phyloP scores from a whole-genome alignment of 1,140 invertebrate species.

The Saxidomus purpurata region DNA sequence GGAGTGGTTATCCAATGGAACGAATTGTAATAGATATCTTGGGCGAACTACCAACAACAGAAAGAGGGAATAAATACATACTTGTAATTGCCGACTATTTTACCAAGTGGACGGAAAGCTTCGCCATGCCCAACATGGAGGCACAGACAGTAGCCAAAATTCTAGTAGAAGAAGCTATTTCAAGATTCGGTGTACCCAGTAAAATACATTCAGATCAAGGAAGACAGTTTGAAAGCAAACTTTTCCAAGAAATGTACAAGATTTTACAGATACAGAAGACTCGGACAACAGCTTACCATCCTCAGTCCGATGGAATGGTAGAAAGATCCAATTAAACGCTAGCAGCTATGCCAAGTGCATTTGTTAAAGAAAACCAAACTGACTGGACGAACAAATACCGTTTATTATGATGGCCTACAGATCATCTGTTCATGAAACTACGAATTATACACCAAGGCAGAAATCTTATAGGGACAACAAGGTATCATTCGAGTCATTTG shows the following conservation, averaged over 20 bases:
- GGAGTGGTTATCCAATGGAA: too few species aligned
- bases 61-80: constrained; percentile 73
- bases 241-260: constrained; percentile 67
- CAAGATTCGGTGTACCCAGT: constrained; percentile 83
- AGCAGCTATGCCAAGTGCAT: constrained; percentile 49
- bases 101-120: constrained; percentile 75
- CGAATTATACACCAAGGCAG: constrained; percentile 42
- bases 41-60: constrained; percentile 38
- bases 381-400: constrained; percentile 59
- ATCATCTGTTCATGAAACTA: constrained; percentile 54
- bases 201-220: constrained; percentile 84
- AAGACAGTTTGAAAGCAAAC: constrained; percentile 60
- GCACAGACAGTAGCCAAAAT: constrained; percentile 80
- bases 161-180: constrained; percentile 81
- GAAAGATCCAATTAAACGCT: constrained; percentile 70
- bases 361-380: constrained; percentile 28
- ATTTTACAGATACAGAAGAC: constrained; percentile 66
- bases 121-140: constrained; percentile 73
- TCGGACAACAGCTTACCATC: constrained; percentile 69
- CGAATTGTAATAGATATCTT: constrained; percentile 61
- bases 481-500: background rate
- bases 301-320: constrained; percentile 63
- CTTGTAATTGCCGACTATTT: constrained; percentile 74
- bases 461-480: background rate
- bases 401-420: constrained; percentile 63